A percentile compares a stretch with the other conserved stretches of the same genome.
These are phyloP conservation scores for Melieria crassipennis DNA, from an alignment of 2,888 invertebrate genomes.

Conservation along the genomic window DNA sequence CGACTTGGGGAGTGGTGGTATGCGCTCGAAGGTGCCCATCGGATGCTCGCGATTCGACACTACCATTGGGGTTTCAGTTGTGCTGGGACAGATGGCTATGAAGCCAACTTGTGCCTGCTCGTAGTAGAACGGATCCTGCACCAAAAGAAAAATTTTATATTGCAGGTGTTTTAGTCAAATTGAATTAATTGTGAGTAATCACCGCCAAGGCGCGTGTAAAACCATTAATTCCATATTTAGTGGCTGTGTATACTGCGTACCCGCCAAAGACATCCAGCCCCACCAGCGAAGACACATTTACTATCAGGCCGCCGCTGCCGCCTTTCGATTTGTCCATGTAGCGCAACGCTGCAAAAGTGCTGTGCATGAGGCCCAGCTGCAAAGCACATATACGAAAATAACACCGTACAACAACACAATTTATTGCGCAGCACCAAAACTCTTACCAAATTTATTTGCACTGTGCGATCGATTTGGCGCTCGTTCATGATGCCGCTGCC, in stretches of 20 bases:
- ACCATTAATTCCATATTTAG: slow-evolving; percentile 55
- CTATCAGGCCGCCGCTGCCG: slow-evolving; percentile 55
- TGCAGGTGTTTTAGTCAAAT: neutral
- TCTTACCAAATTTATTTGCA: slow-evolving; percentile 67
- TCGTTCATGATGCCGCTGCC: slow-evolving; percentile 49
- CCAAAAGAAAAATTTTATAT: neutral
- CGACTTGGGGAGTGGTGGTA: slow-evolving; percentile 23
- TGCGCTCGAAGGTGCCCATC: slow-evolving; percentile 1
- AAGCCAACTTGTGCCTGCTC: slow-evolving; percentile 49
- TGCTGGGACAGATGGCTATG: slow-evolving; percentile 56
- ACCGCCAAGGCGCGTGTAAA: slow-evolving; percentile 54
- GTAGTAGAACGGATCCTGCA: slow-evolving; percentile 47
- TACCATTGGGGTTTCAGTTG: slow-evolving; percentile 50
- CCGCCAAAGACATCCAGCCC: slow-evolving; percentile 39
- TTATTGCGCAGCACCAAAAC: neutral
- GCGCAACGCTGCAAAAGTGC: slow-evolving; percentile 53
- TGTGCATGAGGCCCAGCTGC: slow-evolving; percentile 62
- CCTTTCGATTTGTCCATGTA: slow-evolving; percentile 59
- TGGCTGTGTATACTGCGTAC: slow-evolving; percentile 52
- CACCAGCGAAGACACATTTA: slow-evolving; percentile 54
- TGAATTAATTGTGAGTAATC: neutral
- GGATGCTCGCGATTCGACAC: slow-evolving; percentile 9
- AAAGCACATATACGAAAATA: neutral
- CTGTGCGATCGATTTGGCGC: slow-evolving; percentile 38
- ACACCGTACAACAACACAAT: neutral